Conservation (phyloP, 2,113 vertebrate genomes). For the Festucalex cinctus region DNA sequence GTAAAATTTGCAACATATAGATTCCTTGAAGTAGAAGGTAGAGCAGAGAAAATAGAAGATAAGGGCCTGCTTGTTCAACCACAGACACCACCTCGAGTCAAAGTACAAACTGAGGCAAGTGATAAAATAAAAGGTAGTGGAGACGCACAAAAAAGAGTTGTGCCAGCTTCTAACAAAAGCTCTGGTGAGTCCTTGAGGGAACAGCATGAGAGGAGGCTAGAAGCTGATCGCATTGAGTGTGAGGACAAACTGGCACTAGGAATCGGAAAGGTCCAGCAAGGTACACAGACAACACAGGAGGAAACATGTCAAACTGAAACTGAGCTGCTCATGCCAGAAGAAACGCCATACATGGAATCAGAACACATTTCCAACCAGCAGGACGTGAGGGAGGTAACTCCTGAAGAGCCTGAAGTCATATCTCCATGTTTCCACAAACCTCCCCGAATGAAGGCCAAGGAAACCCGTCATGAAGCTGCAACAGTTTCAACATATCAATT, state of each 20-base stretch:
- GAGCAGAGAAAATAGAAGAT: too few relatives aligned
- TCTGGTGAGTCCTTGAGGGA: too few relatives aligned
- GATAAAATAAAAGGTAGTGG: too few relatives aligned
- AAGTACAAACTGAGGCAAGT: too few relatives aligned
- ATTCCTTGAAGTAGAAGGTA: not conserved
- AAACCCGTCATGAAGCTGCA: not conserved
- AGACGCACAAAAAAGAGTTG: too few relatives aligned
- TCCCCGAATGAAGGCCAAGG: not conserved
- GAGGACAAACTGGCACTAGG: slow-evolving; percentile 64
- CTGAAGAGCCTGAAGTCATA: not conserved
- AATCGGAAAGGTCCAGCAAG: slow-evolving; percentile 68
- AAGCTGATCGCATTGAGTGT: slow-evolving; percentile 40
- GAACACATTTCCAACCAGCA: not conserved
- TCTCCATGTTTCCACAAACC: not conserved
- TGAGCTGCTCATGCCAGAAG: slow-evolving; percentile 23
- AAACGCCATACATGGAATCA: slow-evolving; percentile 1
- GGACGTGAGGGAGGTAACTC: not conserved
- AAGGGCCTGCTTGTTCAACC: too few relatives aligned
- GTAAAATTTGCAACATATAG: too few relatives aligned
- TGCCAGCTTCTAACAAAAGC: too few relatives aligned
- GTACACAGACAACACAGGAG: slow-evolving; percentile 49
- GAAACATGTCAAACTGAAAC: slow-evolving; percentile 39
- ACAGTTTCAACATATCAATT: not conserved
- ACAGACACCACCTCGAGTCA: too few relatives aligned
- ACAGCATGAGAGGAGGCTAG: too few relatives aligned